Base-by-base conservation (phyloP, 2,888 invertebrate species). In the Hydroisotoma schaefferi region DNA sequence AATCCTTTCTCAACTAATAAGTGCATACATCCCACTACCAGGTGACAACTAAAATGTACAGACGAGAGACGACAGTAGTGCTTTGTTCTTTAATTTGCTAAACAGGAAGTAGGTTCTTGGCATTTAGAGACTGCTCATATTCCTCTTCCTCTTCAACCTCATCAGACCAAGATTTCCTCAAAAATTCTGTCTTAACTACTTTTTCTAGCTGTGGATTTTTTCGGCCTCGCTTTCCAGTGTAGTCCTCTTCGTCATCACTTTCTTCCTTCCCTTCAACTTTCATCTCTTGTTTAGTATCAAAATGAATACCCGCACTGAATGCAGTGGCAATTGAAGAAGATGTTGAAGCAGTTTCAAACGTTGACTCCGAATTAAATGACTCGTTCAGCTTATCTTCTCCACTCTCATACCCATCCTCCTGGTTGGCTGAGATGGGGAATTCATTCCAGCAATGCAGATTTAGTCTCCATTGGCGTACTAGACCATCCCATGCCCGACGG, bases 401-500 rank as follows among this genome's bases (percentile, higher is more conserved):
- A 15, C 2, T 27, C 12, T 18, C 44, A 10, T 22, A 25, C 20
- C 40, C 37, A 20, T 59, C 23, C 28, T 57, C 59, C 1, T 47
- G 53, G 15, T 2, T 26, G 12, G 59, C 53, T 3, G 54, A 29
- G 38, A 47, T 46, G 5, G 54, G 56, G 55, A 22, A 51, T 5
- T 58, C 60, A 52, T 61, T 91, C 81, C 85, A 93, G 63, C 82
- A 80, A 75, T 95, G 94, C 47, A 95, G 79, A 70, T 86, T 83
- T 73, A 87, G 84, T 53, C 93, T 84, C 95, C 95, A 95, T 60
- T 88, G 82, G 76, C 85, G 87, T 1, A 95, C 84, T 68, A 94
- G 82, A 27, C 87, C 86, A 76, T 98, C 97, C 88, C 94, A 98
- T 12, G 90, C 93, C 69, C 97, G 82, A 43, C 97, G 83, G 72